Conservation (phyloP, 2,797 vertebrate species). For the Sorex maritimensis region DNA sequence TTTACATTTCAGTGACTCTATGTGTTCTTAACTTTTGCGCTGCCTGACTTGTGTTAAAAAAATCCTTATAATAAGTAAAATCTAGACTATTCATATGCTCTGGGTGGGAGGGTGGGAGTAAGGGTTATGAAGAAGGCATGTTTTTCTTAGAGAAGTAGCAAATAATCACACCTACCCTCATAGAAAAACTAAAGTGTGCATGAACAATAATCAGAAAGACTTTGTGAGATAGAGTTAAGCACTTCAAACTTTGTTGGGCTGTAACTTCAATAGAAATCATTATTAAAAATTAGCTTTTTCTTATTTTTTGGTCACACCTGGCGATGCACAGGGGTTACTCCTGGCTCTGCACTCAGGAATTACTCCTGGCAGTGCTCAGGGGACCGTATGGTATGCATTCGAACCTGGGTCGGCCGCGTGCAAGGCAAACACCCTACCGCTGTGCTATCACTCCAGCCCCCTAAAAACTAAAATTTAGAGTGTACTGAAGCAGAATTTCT, state of each 20-base stretch:
- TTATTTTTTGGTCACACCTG: no score
- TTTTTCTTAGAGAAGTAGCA: slow-evolving; percentile 38
- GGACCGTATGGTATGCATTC: no score
- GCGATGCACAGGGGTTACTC: no score
- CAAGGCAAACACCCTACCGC: no score
- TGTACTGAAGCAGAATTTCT: slow-evolving; percentile 21
- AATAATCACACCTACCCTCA: not conserved
- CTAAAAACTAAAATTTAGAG: not conserved
- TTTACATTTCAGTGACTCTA: slow-evolving; percentile 30
- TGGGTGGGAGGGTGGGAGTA: not conserved
- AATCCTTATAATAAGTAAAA: slow-evolving; percentile 31
- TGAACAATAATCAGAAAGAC: not conserved
- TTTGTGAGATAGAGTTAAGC: not conserved
- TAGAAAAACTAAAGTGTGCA: not conserved
- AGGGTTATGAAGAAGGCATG: not conserved
- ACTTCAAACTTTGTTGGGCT: slow-evolving; percentile 8
- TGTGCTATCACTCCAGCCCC: no score
- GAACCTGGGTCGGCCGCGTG: no score
- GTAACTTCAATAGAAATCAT: not conserved
- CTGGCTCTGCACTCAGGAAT: no score
- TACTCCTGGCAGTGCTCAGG: no score
- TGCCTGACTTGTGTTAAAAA: not conserved
- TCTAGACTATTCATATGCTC: slow-evolving; percentile 12
- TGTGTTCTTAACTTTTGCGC: slow-evolving; percentile 15
- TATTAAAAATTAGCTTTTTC: not conserved